phyloP scores from a whole-genome alignment of 2,888 invertebrate species.

The Diploptera punctata region DNA sequence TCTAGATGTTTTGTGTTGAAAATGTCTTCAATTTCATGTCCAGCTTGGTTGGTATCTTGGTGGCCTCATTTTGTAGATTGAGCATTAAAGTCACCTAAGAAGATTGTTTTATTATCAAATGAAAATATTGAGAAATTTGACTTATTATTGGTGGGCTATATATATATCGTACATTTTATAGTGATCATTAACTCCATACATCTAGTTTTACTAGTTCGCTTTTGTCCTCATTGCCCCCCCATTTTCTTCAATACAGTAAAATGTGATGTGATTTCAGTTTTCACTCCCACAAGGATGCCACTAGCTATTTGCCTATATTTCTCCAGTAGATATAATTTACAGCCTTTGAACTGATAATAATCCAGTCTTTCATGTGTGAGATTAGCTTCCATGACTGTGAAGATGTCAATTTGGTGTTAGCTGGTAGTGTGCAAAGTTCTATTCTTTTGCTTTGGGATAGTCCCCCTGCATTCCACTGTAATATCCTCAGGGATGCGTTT shows the following conservation, averaged over 20 bases:
- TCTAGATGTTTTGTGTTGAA: neutral
- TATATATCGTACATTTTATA: neutral
- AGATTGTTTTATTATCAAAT: neutral
- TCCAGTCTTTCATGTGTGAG: neutral
- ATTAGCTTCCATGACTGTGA: constrained; percentile 1
- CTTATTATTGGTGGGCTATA: neutral
- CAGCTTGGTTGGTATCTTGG: neutral
- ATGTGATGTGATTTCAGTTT: no score
- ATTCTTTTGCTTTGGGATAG: no score
- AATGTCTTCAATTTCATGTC: neutral
- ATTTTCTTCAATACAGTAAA: neutral
- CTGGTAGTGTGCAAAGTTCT: no score
- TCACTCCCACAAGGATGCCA: no score
- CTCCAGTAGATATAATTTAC: neutral
- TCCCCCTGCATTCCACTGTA: no score
- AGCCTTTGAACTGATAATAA: no score
- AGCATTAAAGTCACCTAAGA: no score
- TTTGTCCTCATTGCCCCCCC: neutral
- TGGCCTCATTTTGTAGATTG: no score
- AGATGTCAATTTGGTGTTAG: no score
- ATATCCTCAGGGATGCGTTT: no score
- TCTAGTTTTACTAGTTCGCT: neutral
- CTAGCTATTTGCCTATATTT: no score
- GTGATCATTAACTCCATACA: no score
- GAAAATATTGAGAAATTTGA: neutral